These are phyloP conservation scores for Chirona hameri DNA, from an alignment of 2,888 invertebrate genomes.

Conservation along the genomic window DNA sequence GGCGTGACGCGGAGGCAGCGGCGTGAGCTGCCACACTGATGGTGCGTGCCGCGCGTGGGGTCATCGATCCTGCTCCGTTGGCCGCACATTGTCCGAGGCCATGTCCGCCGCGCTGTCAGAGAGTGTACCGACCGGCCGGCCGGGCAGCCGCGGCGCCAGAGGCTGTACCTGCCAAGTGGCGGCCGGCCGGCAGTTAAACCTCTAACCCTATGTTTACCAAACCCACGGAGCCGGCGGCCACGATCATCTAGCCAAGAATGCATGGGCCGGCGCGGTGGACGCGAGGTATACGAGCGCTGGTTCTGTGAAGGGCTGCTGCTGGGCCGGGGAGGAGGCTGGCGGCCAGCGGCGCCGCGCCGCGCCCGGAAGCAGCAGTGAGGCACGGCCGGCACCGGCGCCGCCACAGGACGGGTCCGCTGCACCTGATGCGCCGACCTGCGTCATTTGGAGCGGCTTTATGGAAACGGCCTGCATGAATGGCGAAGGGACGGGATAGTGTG, in stretches of 20 bases:
- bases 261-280: not conserved
- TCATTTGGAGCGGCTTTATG: no score
- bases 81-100: not conserved
- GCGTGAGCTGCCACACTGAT: no score
- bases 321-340: no score
- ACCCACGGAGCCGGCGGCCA: not conserved
- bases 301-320: not conserved
- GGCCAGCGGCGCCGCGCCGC: not conserved
- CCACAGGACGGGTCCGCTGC: not conserved
- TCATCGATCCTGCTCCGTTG: not conserved
- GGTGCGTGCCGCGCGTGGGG: not conserved
- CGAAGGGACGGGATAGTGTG: no score
- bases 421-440: no score
- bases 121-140: not conserved
- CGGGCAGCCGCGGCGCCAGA: not conserved
- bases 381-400: not conserved
- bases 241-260: constrained; percentile 23
- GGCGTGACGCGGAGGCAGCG: no score
- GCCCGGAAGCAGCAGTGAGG: not conserved
- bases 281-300: not conserved
- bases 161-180: constrained; percentile 11
- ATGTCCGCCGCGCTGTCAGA: not conserved
- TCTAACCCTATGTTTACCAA: constrained; percentile 29
- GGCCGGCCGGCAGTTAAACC: constrained; percentile 22
- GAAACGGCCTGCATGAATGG: no score